Conservation (phyloP, 1,140 invertebrate genomes). For the Ceratitis capitata region DNA sequence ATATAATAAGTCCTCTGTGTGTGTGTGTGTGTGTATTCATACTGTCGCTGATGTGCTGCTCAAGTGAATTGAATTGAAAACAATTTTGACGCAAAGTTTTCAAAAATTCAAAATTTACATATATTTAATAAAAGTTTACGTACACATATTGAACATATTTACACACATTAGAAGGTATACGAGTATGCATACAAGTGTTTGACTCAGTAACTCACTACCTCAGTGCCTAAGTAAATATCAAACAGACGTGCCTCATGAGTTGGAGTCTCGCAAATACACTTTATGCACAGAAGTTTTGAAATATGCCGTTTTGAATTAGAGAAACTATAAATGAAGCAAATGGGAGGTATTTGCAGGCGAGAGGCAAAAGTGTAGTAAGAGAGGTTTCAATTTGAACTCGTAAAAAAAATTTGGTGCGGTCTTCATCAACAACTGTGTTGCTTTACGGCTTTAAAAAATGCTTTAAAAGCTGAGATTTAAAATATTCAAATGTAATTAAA, state of each 20-base stretch:
- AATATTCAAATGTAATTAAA: too few species aligned
- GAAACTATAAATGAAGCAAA: background rate
- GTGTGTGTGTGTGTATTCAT: background rate
- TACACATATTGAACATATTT: background rate
- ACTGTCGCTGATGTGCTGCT: background rate
- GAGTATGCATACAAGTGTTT: background rate
- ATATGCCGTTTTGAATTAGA: background rate
- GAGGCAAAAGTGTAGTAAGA: background rate
- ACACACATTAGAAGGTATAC: background rate
- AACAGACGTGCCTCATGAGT: too few species aligned
- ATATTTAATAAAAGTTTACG: background rate
- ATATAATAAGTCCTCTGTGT: background rate
- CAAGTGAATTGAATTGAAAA: slow-evolving; percentile 10
- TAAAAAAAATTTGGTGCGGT: too few species aligned
- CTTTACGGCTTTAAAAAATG: too few species aligned
- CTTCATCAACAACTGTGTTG: too few species aligned
- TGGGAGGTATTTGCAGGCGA: background rate
- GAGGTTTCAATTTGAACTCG: too few species aligned
- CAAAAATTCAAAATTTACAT: background rate
- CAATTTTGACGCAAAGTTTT: background rate
- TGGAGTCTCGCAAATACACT: background rate
- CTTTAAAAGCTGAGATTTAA: too few species aligned
- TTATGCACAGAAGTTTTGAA: slow-evolving; percentile 15
- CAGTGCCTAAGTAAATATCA: background rate
- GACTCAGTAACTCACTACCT: too few species aligned